Evolutionary conservation across 2,113 vertebrate genomes (phyloP), one percentile per base, ranked within the genome.

Genomic region (Sialia sialis): DNA sequence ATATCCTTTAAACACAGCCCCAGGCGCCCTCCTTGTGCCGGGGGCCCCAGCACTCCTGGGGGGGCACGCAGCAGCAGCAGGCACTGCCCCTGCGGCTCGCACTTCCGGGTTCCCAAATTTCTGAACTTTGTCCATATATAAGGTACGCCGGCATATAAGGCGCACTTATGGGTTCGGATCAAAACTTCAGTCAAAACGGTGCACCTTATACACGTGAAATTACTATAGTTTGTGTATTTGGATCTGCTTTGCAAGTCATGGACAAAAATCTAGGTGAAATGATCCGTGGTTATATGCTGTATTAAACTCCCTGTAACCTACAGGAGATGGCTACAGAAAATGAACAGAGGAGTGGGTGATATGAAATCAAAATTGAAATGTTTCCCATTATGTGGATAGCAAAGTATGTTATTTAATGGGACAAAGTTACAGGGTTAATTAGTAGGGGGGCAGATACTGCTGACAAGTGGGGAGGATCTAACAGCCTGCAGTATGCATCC

Each of bases 321-420:
- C 25, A 21, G 12, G 9, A 79, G 21, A 4, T 76, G 46, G 18
- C 62, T 87, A 51, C 26, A 69, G 69, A 68, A 67, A 62, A 64
- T n/a, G 8, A 72, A 22, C 27, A 38, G 48, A 32, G 29, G 23
- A 67, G 34, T 0, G 0, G 9, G 2, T 75, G 52, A 39, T 3
- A 2, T 3, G 21, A 59, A 87, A 69, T 52, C 20, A 18, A 32
- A 56, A 23, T 77, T 78, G 67, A 69, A 70, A 62, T 1, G 13
- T 34, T 19, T 41, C 67, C 39, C 29, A 4, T 59, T 70, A 32
- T 75, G 39, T 62, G 51, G 32, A 54, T 70, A 74, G 30, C 32
- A 19, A 90, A 55, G 29, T 9, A 34, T 49, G 43, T 54, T 49
- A 23, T 11, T 49, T 66, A 44, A 84, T 11, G 30, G 32, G 32